phyloP scores from a whole-genome alignment of 1,140 invertebrate species.

The Orchesella cincta region DNA sequence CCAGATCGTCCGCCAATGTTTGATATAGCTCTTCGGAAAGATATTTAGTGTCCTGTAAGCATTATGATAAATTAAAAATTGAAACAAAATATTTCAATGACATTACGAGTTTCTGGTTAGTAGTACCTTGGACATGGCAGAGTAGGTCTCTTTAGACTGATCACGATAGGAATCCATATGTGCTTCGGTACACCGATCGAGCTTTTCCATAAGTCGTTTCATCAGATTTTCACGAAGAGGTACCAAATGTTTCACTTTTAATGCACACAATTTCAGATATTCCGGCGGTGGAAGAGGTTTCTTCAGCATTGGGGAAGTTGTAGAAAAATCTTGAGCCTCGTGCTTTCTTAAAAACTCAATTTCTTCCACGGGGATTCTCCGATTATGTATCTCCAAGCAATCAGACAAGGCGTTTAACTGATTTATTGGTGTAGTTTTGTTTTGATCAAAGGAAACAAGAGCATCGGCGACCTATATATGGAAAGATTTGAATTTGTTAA shows the following conservation, averaged over 20 bases:
- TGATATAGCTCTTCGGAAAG: not conserved
- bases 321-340: slow-evolving; percentile 30
- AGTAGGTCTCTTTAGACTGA: not conserved
- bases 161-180: slow-evolving; percentile 23
- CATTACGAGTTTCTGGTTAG: too few relatives aligned
- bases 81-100: too few relatives aligned
- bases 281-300: slow-evolving; percentile 39
- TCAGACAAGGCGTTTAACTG: slow-evolving; percentile 34
- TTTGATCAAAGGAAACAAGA: not conserved
- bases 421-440: not conserved
- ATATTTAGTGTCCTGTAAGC: not conserved
- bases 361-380: slow-evolving; percentile 38
- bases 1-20: not conserved
- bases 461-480: slow-evolving; percentile 39
- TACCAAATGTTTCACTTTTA: slow-evolving; percentile 45
- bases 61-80: not conserved
- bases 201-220: slow-evolving; percentile 30
- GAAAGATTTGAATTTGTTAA: not conserved
- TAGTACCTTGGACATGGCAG: slow-evolving; percentile 17
- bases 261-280: slow-evolving; percentile 33
- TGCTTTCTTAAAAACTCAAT: slow-evolving; percentile 36
- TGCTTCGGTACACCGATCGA: slow-evolving; percentile 14
- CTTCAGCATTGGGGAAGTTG: not conserved
- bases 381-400: slow-evolving; percentile 33
- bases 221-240: slow-evolving; percentile 34